A percentile compares a stretch with the other conserved stretches of the same genome.
phyloP scores from a whole-genome alignment of 2,888 invertebrate genomes.

The Lycophotia porphyrea region DNA sequence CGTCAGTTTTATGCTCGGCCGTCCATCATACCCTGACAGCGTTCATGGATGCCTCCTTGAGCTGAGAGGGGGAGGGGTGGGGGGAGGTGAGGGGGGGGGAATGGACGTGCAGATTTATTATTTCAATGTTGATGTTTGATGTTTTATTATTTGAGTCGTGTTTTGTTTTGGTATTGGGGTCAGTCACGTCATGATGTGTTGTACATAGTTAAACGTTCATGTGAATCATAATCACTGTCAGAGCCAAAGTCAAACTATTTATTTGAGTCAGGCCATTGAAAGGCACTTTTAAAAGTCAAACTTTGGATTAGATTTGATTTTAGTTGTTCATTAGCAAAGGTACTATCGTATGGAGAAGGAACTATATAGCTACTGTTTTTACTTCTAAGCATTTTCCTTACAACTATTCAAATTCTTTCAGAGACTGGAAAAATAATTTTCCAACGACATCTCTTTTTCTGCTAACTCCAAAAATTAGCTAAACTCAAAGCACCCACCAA shows the following conservation, averaged over 20 bases:
- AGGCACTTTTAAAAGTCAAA: not conserved
- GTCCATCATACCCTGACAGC: slow-evolving; percentile 93
- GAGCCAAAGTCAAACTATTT: not conserved
- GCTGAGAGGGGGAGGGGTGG: slow-evolving; percentile 67
- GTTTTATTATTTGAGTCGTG: slow-evolving; percentile 76
- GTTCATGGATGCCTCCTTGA: slow-evolving; percentile 89
- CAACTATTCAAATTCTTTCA: not conserved
- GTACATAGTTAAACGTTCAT: not conserved
- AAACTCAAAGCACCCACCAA: slow-evolving; percentile 4
- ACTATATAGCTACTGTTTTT: not conserved
- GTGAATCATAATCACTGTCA: not conserved
- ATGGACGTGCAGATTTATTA: slow-evolving; percentile 83
- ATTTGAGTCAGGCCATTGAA: not conserved
- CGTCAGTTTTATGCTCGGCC: slow-evolving; percentile 94
- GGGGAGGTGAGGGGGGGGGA: slow-evolving; percentile 67
- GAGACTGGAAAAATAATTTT: not conserved
- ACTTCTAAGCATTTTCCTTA: not conserved
- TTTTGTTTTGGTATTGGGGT: slow-evolving; percentile 47
- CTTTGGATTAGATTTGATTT: not conserved
- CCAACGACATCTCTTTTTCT: not conserved
- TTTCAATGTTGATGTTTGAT: slow-evolving; percentile 85
- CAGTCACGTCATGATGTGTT: slow-evolving; percentile 28
- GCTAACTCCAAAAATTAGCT: not conserved
- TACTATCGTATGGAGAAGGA: not conserved
- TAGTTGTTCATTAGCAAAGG: not conserved